Conservation (phyloP, 2,888 invertebrate species). For the Drosophila acutilabella region DNA sequence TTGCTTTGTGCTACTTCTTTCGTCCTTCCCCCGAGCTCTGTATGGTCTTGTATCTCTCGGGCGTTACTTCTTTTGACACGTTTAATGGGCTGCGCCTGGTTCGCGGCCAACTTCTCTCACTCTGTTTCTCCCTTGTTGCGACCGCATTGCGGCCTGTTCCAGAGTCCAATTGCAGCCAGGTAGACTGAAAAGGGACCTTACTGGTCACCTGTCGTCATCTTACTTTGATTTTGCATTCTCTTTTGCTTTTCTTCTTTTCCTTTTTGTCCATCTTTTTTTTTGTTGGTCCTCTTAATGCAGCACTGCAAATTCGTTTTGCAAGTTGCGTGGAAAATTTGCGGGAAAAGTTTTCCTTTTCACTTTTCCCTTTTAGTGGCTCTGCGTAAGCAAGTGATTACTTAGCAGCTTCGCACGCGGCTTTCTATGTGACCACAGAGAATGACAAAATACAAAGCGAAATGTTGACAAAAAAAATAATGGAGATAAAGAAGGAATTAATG, state of each 20-base stretch:
- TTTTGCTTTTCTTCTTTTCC: slow-evolving; percentile 48
- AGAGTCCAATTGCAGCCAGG: slow-evolving; percentile 45
- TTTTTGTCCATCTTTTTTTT: slow-evolving; percentile 11
- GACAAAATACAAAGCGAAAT: slow-evolving; percentile 32
- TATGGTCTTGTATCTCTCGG: slow-evolving; percentile 42
- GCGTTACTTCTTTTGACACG: slow-evolving; percentile 71
- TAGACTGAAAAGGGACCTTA: slow-evolving; percentile 13
- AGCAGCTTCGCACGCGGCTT: slow-evolving; percentile 41
- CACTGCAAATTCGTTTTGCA: slow-evolving; percentile 18
- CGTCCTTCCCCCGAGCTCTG: slow-evolving; percentile 12
- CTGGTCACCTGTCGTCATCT: slow-evolving; percentile 41
- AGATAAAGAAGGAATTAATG: slow-evolving; percentile 8
- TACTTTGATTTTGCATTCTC: slow-evolving; percentile 77
- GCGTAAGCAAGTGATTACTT: slow-evolving; percentile 54
- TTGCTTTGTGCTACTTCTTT: slow-evolving; percentile 34
- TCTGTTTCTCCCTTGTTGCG: slow-evolving; percentile 39
- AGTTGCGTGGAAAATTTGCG: slow-evolving; percentile 27
- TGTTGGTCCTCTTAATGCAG: slow-evolving; percentile 52
- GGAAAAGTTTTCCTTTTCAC: slow-evolving; percentile 15
- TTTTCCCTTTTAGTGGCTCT: slow-evolving; percentile 9
- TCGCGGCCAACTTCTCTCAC: neutral
- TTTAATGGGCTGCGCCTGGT: slow-evolving; percentile 66
- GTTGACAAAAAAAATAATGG: neutral
- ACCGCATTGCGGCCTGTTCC: slow-evolving; percentile 63
- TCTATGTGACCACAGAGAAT: slow-evolving; percentile 43